Percentiles rank a stretch among this genome's conserved stretches.
Evolutionary conservation across 2,797 vertebrate species (phyloP).

Genomic region (Parauchenoglanis punctatus): DNA sequence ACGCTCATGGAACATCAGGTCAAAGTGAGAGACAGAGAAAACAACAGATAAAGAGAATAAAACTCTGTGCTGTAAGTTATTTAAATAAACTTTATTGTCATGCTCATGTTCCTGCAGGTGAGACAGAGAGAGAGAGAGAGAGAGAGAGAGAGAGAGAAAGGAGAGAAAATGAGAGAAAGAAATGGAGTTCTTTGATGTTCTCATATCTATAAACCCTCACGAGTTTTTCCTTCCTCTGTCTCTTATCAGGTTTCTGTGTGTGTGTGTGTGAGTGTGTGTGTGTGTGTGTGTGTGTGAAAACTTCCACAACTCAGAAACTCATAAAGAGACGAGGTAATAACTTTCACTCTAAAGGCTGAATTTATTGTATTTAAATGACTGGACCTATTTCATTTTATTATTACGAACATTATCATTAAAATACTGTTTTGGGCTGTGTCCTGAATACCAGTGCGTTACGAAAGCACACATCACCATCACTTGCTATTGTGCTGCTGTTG

Average conservation of each 20-base stretch:
- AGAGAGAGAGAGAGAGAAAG: background rate
- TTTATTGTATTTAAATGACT: constrained; percentile 13
- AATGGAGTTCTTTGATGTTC: constrained; percentile 54
- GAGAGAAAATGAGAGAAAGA: constrained; percentile 8
- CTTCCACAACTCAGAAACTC: background rate
- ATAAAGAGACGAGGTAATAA: constrained; percentile 32
- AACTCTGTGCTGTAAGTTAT: background rate
- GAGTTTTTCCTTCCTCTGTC: constrained; percentile 35
- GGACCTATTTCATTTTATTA: background rate
- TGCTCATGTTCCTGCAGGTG: constrained; percentile 30
- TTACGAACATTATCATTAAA: background rate
- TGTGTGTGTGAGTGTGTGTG: constrained; percentile 6
- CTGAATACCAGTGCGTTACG: background rate
- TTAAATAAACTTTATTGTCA: constrained; percentile 38
- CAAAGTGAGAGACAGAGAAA: background rate
- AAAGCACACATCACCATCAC: background rate
- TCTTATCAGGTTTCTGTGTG: constrained; percentile 28
- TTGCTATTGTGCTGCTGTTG: background rate
- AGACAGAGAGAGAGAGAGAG: background rate
- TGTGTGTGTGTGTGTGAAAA: constrained; percentile 9
- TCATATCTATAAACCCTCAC: constrained; percentile 43
- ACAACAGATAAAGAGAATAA: background rate
- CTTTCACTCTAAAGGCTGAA: constrained; percentile 40
- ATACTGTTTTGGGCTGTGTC: background rate
- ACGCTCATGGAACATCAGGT: background rate